Conservation (phyloP, 2,113 vertebrate species). For the Macroglossus sobrinus region DNA sequence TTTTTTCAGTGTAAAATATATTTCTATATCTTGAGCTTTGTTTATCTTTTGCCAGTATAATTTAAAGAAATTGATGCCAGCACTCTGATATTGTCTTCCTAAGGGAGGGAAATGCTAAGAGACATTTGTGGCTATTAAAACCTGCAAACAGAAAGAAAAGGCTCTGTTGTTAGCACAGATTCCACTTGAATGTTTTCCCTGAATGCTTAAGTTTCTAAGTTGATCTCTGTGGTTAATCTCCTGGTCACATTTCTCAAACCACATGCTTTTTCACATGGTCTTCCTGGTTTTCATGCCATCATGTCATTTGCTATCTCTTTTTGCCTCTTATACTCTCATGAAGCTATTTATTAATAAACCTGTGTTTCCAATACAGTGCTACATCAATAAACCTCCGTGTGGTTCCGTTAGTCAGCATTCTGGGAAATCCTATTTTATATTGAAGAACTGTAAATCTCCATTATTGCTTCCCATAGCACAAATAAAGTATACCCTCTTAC, state of each 20-base stretch:
- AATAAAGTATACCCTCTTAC: slow-evolving; percentile 77
- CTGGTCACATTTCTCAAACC: slow-evolving; percentile 68
- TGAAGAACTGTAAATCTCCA: slow-evolving; percentile 86
- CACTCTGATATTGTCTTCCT: slow-evolving; percentile 75
- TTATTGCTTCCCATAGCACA: slow-evolving; percentile 86
- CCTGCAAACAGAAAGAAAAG: slow-evolving; percentile 78
- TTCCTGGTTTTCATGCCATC: neutral
- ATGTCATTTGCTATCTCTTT: slow-evolving; percentile 27
- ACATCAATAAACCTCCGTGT: slow-evolving; percentile 80
- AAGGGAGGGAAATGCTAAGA: slow-evolving; percentile 68
- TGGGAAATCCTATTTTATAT: slow-evolving; percentile 84
- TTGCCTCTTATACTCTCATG: slow-evolving; percentile 48
- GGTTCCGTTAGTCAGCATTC: slow-evolving; percentile 85
- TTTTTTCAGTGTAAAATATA: slow-evolving; percentile 56
- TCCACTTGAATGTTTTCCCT: slow-evolving; percentile 66
- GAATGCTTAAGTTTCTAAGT: slow-evolving; percentile 69
- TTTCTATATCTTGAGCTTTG: slow-evolving; percentile 65
- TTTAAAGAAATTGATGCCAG: slow-evolving; percentile 53
- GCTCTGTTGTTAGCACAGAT: slow-evolving; percentile 72
- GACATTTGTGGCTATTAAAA: slow-evolving; percentile 72
- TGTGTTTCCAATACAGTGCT: slow-evolving; percentile 74
- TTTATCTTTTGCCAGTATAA: slow-evolving; percentile 47
- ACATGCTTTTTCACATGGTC: neutral
- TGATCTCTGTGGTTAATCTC: slow-evolving; percentile 67
- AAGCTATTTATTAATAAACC: slow-evolving; percentile 83